Evolutionary conservation across 2,797 vertebrate genomes (phyloP).

Genomic region (Pantherophis vulpinus): DNA sequence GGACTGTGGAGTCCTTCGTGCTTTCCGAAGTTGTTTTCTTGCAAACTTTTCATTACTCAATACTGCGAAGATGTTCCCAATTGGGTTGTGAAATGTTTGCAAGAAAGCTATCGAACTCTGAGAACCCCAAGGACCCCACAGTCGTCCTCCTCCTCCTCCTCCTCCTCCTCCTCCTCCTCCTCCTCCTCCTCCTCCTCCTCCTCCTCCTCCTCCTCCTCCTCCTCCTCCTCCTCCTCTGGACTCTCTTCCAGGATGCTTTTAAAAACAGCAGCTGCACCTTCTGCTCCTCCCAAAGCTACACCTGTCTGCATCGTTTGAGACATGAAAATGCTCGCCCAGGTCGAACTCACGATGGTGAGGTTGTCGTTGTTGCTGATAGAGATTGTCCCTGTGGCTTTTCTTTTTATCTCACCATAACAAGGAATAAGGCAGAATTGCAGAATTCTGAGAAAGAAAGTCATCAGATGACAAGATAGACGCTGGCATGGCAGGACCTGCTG

Average conservation of each 20-base stretch:
- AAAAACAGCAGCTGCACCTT: not conserved
- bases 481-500: not conserved
- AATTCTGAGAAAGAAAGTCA: not conserved
- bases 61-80: too few relatives aligned
- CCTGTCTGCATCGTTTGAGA: not conserved
- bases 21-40: too few relatives aligned
- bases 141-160: too few relatives aligned
- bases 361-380: not conserved
- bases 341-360: rapidly evolving
- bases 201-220: too few relatives aligned
- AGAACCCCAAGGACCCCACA: not conserved
- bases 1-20: too few relatives aligned
- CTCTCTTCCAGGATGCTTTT: not conserved
- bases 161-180: too few relatives aligned
- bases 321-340: not conserved
- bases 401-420: not conserved
- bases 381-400: not conserved
- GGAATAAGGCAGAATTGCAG: not conserved
- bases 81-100: too few relatives aligned
- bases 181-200: too few relatives aligned
- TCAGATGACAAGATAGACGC: not conserved
- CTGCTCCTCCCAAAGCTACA: not conserved
- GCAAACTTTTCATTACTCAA: too few relatives aligned
- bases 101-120: too few relatives aligned
- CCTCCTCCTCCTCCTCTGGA: not conserved